These are phyloP conservation scores for Pseudonaja textilis DNA, from an alignment of 2,113 vertebrate species.

Conservation along the genomic window DNA sequence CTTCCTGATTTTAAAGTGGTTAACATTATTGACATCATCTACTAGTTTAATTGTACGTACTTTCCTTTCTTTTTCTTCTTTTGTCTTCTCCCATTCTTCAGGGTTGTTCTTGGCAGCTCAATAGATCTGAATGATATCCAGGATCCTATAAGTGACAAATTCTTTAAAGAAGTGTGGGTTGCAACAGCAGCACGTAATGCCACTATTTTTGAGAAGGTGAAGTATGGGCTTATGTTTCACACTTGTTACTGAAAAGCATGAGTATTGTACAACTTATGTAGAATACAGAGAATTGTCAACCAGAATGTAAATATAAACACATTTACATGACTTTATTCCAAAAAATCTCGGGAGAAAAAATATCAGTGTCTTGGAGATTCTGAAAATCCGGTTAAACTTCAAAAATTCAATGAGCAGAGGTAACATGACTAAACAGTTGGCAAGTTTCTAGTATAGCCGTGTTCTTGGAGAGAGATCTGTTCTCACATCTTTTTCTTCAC, in stretches of 20 bases:
- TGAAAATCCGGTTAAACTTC: background rate
- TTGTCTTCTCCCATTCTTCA: slow-evolving; percentile 52
- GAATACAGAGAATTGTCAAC: background rate
- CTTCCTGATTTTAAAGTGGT: background rate
- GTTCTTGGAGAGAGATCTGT: slow-evolving; percentile 1
- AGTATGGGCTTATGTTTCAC: rapidly evolving
- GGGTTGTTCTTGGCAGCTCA: slow-evolving; percentile 83
- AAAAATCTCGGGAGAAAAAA: background rate
- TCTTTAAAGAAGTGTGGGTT: slow-evolving; percentile 98
- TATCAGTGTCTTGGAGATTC: background rate
- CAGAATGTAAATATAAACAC: background rate
- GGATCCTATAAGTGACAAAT: slow-evolving; percentile 90
- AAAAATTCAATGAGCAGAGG: background rate
- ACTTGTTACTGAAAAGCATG: background rate
- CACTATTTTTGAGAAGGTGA: slow-evolving; percentile 90
- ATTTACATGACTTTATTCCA: background rate
- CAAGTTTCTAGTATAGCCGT: background rate
- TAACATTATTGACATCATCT: background rate
- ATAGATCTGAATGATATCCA: slow-evolving; percentile 76
- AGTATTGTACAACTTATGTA: background rate
- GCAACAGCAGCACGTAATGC: slow-evolving; percentile 86
- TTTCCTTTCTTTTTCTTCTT: background rate
- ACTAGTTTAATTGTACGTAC: background rate
- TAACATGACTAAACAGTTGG: background rate
- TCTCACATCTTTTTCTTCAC: background rate